Evolutionary conservation across 1,140 invertebrate genomes (phyloP), one percentile per base, ranked within the genome.

Genomic region (Subanguina moxae): DNA sequence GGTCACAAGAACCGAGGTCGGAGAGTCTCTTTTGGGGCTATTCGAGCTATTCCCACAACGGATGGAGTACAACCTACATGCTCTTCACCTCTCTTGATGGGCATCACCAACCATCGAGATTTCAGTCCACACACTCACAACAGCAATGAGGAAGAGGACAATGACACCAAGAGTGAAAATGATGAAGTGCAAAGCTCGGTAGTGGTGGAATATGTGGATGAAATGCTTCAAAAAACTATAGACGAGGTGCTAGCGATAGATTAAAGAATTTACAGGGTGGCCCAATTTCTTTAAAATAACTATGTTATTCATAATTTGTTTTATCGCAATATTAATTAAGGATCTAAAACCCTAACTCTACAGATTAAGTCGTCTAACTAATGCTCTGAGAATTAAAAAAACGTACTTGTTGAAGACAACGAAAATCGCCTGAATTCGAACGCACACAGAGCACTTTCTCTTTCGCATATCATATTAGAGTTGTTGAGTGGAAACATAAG

Each of bases 201-300:
- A 48, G 21, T 66, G 19, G 72, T 78, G 8, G 63, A 75, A 9
- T 58, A 78, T 48, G 63, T 75, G 15, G 74, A 76, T 25, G 46
- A 69, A 23, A 68, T 76, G 62, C 28, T 78, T 17, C 64, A 78
- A 61, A 77, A 75, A 27, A 65, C 74, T 9, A 78, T 76, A 23
- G 69, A 76, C 17, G 76, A 76, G 46, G 75, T 78, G 59, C 45
- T 76, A 23, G 59, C 75, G 25, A 74, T 21, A 19, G 67, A 76
- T 21, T 68, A 28, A 58, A 30, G 15, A 5, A 7, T 21, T 52
- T n/a, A n/a, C n/a, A n/a, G n/a, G n/a, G n/a, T n/a, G n/a, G n/a
- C n/a, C n/a, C n/a, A n/a, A n/a, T n/a, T n/a, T n/a, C n/a, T n/a
- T n/a, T n/a, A n/a, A n/a, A n/a, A n/a, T n/a, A n/a, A n/a, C 32